Evolutionary conservation across 1,140 invertebrate species (phyloP).

Genomic region (Andrena cerasifolii): DNA sequence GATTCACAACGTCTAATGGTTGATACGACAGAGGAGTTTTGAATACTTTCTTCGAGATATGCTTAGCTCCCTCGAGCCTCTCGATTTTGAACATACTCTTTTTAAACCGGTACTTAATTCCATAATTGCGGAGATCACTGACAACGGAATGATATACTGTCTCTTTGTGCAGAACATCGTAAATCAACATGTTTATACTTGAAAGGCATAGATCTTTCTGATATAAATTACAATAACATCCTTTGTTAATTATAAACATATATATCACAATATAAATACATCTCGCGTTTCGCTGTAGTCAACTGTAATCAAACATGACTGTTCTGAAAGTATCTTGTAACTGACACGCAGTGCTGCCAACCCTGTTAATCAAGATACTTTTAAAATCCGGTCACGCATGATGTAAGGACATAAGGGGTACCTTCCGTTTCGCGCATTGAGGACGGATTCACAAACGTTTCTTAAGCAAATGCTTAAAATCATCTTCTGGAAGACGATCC

Average conservation of each 20-base stretch:
- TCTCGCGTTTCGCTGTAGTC: slow-evolving; percentile 46
- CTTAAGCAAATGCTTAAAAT: no score
- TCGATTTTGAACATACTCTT: slow-evolving; percentile 83
- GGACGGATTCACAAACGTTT: no score
- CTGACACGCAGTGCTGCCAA: slow-evolving; percentile 24
- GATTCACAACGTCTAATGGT: slow-evolving; percentile 84
- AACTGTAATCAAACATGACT: slow-evolving; percentile 3
- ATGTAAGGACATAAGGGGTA: no score
- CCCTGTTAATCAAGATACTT: neutral
- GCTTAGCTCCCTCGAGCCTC: slow-evolving; percentile 62
- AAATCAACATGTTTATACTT: slow-evolving; percentile 84
- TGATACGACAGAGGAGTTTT: slow-evolving; percentile 84
- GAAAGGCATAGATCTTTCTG: neutral
- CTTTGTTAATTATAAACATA: neutral
- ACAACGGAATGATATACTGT: slow-evolving; percentile 85
- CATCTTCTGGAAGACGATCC: no score
- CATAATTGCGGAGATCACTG: slow-evolving; percentile 84
- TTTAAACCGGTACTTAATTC: slow-evolving; percentile 86
- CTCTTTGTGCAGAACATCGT: slow-evolving; percentile 85
- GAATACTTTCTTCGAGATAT: slow-evolving; percentile 83
- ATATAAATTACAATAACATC: slow-evolving; percentile 41
- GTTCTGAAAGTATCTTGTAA: slow-evolving; percentile 6
- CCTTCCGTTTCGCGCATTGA: no score
- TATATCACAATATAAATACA: slow-evolving; percentile 3
- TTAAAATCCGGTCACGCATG: no score